Base-by-base conservation (phyloP, 2,888 invertebrate species). In the Cheiracanthium punctorium region DNA sequence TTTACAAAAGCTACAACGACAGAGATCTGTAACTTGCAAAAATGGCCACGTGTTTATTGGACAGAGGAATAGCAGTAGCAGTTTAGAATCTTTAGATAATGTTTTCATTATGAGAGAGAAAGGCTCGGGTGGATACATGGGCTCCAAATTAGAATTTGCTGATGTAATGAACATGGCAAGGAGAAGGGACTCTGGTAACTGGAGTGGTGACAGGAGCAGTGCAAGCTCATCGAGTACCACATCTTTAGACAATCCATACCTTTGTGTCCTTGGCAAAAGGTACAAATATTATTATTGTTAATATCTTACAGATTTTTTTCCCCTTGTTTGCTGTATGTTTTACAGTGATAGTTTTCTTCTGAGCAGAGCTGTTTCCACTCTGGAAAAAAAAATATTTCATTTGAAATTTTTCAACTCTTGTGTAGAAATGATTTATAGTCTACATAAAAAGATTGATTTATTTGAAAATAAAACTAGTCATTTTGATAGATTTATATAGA, bases 181-280 rank as follows among this genome's bases (percentile, higher is more conserved):
- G n/a, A 91, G 93, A 80, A 93, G 97, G 84, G 97, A 97, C 91
- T 97, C 97, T 0, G 97, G 97, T 0, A 97, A 97, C 91, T 97
- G 97, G 80, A 97, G 97, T 89, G 97, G 98, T 0, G 98, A 98
- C 91, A 94, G 98, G 20, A 97, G 97, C 91, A 97, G 97, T 91
- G 97, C 97, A 0, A 97, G 97, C 1, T 97, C 97, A 5, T 96
- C 97, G 30, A 97, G 96, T 0, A 96, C 97, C 0, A 96, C 97
- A 0, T 97, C 97, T 0, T 94, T 96, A 92, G 97, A 98, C 90
- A 96, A 96, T 92, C 96, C 97, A 0, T 97, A 97, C 90, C 93
- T 96, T 91, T 96, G 96, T 90, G 93, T 95, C 89, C 94, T 95
- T 10, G 95, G 95, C 43, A 93, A 95, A 95, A 94, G 77, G 95